phyloP scores from a whole-genome alignment of 1,140 invertebrate genomes.

The Drosophila tropicalis region DNA sequence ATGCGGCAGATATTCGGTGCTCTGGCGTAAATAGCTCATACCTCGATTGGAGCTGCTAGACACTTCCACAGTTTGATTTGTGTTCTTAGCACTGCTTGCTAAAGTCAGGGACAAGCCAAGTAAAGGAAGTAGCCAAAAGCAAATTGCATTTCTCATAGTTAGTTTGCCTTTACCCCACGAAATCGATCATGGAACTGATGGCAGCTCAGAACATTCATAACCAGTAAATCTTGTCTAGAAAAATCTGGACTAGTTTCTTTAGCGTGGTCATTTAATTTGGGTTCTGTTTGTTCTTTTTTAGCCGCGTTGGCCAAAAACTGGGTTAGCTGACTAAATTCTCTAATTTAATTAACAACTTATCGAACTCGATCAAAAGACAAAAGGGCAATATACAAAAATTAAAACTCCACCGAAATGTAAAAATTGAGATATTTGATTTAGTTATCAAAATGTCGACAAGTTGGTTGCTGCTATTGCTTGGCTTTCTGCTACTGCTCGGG shows the following conservation, averaged over 20 bases:
- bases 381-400: not conserved
- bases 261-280: constrained; percentile 56
- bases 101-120: constrained; percentile 1
- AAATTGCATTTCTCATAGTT: constrained; percentile 45
- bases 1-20: constrained; percentile 25
- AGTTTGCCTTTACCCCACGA: constrained; percentile 8
- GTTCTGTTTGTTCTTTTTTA: constrained; percentile 37
- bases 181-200: constrained; percentile 17
- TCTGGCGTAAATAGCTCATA: constrained; percentile 54
- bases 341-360: constrained; percentile 72
- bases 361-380: not conserved
- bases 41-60: not conserved
- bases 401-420: not conserved
- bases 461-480: constrained; percentile 40
- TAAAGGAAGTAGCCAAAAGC: constrained; percentile 11
- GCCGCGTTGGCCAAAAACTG: constrained; percentile 22
- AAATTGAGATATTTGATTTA: constrained; percentile 51
- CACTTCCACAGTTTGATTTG: not conserved
- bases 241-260: constrained; percentile 13
- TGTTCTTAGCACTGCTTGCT: not conserved
- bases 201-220: not conserved
- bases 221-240: not conserved
- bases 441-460: constrained; percentile 56
- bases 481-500: constrained; percentile 31
- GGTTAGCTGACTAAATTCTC: constrained; percentile 49